Evolutionary conservation across 2,797 vertebrate genomes (phyloP).

Genomic region (Anas georgica): DNA sequence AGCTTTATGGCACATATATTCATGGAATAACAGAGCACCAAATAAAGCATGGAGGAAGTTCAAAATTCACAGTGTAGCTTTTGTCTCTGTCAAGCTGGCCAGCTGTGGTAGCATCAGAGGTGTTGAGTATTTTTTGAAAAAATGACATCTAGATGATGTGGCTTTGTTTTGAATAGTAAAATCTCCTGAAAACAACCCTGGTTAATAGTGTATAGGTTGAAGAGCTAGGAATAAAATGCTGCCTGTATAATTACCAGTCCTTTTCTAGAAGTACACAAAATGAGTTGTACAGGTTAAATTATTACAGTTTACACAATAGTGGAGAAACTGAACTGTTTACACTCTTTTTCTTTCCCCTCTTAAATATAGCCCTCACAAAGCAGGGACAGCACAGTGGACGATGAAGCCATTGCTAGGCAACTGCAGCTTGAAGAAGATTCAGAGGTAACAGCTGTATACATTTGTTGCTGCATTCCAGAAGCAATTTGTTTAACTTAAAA

Average conservation of each 20-base stretch:
- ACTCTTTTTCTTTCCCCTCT: not conserved
- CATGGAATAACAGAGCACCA: not conserved
- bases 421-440: constrained; percentile 91
- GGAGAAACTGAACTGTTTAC: not conserved
- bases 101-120: not conserved
- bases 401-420: constrained; percentile 89
- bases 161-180: not conserved
- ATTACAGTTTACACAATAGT: not conserved
- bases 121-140: not conserved
- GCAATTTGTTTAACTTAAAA: not conserved
- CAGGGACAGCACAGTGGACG: constrained; percentile 77
- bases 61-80: not conserved
- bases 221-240: not conserved
- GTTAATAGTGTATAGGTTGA: not conserved
- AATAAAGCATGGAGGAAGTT: not conserved
- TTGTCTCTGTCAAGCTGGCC: not conserved
- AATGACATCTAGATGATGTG: not conserved
- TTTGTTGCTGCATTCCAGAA: not conserved
- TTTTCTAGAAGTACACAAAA: not conserved
- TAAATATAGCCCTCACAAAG: constrained; percentile 79
- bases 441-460: constrained; percentile 80
- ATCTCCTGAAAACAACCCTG: not conserved
- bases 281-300: not conserved
- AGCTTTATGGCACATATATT: not conserved
- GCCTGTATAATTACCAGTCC: not conserved